Evolutionary conservation across 2,113 vertebrate species (phyloP).

Genomic region (Odontesthes bonariensis): DNA sequence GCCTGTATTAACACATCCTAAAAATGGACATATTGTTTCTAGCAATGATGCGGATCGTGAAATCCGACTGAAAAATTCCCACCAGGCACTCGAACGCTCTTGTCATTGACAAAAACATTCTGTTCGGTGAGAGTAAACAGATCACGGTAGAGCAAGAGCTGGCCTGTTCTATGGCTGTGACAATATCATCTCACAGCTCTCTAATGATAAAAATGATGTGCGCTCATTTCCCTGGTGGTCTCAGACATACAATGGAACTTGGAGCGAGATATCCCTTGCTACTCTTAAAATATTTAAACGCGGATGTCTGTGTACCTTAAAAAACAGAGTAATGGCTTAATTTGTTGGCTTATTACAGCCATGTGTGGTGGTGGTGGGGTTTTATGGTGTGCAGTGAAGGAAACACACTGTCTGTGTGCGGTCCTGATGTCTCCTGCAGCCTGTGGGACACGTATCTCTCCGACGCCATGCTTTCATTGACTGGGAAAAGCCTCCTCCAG

Average conservation of each 20-base stretch:
- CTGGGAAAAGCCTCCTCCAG: conserved; percentile 61
- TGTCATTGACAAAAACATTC: conserved; percentile 8
- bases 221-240: conserved; percentile 80
- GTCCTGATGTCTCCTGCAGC: conserved; percentile 79
- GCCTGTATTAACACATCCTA: conserved; percentile 62
- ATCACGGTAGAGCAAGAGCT: background rate
- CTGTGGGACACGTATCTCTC: conserved; percentile 70
- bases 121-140: conserved; percentile 14
- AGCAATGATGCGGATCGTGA: conserved; percentile 6
- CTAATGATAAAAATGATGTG: conserved; percentile 50
- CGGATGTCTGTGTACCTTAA: conserved; percentile 85
- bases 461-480: conserved; percentile 66
- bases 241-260: conserved; percentile 65
- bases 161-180: background rate
- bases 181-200: conserved; percentile 34
- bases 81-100: conserved; percentile 7
- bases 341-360: conserved; percentile 85
- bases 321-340: conserved; percentile 81
- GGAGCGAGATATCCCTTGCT: conserved; percentile 72
- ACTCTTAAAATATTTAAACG: conserved; percentile 83
- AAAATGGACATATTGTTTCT: conserved; percentile 22
- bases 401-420: conserved; percentile 81
- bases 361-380: conserved; percentile 74
- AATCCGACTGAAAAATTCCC: conserved; percentile 20
- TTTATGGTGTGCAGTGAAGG: conserved; percentile 77